Percentiles rank a stretch among this genome's conserved stretches.
phyloP scores from a whole-genome alignment of 2,888 invertebrate species.

The Cancer borealis region DNA sequence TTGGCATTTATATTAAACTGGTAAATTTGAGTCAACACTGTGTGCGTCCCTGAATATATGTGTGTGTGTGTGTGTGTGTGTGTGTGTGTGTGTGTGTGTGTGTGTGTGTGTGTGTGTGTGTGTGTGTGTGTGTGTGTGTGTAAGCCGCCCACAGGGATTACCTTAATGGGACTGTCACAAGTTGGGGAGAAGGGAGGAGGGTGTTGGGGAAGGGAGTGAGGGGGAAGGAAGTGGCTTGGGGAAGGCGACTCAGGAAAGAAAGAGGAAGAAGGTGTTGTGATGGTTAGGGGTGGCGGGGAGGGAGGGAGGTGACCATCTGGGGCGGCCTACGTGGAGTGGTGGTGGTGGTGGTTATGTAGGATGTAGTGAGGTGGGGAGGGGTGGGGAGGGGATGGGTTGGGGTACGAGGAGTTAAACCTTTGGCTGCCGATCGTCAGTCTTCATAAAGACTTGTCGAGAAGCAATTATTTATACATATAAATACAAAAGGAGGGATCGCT shows the following conservation, averaged over 20 bases:
- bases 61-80: constrained; percentile 51
- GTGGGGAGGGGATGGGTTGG: background rate
- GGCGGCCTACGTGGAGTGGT: background rate
- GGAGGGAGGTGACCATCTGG: background rate
- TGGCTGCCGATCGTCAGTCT: constrained; percentile 37
- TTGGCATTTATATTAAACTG: constrained; percentile 37
- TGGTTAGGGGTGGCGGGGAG: background rate
- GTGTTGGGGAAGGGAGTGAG: background rate
- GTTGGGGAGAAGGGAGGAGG: background rate
- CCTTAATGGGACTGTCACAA: constrained; percentile 8
- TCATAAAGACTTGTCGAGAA: constrained; percentile 37
- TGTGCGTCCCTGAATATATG: constrained; percentile 13
- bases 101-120: constrained; percentile 39
- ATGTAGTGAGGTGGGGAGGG: background rate
- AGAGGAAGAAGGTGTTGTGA: background rate
- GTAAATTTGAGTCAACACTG: constrained; percentile 15
- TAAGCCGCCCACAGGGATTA: constrained; percentile 31
- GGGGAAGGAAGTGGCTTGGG: background rate
- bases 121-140: constrained; percentile 7
- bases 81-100: background rate
- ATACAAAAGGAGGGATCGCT: constrained; percentile 45
- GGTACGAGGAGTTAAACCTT: background rate
- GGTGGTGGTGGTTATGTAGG: background rate
- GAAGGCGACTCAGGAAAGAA: background rate
- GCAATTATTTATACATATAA: constrained; percentile 21